Evolutionary conservation across 2,797 vertebrate genomes (phyloP).

Genomic region (Hydrocynus forskahlii): DNA sequence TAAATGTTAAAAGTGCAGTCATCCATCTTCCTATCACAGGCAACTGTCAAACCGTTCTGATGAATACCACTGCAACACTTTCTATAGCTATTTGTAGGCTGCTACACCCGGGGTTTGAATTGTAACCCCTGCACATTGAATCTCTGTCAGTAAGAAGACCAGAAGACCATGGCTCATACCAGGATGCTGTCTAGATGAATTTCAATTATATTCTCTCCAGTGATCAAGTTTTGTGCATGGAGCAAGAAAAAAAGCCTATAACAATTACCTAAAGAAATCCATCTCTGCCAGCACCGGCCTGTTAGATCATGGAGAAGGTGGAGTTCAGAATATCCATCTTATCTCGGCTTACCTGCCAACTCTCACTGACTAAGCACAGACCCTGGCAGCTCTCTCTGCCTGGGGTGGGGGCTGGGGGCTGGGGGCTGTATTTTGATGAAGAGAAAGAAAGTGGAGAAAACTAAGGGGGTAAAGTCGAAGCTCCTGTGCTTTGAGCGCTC

Average conservation of each 20-base stretch:
- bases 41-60: constrained; percentile 42
- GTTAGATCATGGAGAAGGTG: constrained; percentile 18
- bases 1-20: constrained; percentile 61
- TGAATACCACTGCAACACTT: constrained; percentile 27
- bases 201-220: constrained; percentile 43
- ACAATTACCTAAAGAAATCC: constrained; percentile 39
- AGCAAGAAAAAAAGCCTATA: constrained; percentile 25
- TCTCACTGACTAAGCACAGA: constrained; percentile 45
- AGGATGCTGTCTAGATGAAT: constrained; percentile 13
- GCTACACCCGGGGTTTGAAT: constrained; percentile 14
- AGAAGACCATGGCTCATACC: constrained; percentile 12
- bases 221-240: constrained; percentile 40
- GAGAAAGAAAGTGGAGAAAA: constrained; percentile 18
- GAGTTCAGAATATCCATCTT: constrained; percentile 57
- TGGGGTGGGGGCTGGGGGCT: neutral
- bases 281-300: constrained; percentile 44
- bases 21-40: constrained; percentile 57
- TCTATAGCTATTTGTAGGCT: constrained; percentile 10
- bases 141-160: constrained; percentile 37
- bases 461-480: neutral
- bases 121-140: constrained; percentile 35
- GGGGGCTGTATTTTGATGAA: neutral
- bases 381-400: neutral
- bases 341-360: constrained; percentile 38
- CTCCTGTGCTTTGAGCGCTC: neutral